Evolutionary conservation across 1,140 invertebrate species (phyloP).

Genomic region (Drosophila bocqueti): DNA sequence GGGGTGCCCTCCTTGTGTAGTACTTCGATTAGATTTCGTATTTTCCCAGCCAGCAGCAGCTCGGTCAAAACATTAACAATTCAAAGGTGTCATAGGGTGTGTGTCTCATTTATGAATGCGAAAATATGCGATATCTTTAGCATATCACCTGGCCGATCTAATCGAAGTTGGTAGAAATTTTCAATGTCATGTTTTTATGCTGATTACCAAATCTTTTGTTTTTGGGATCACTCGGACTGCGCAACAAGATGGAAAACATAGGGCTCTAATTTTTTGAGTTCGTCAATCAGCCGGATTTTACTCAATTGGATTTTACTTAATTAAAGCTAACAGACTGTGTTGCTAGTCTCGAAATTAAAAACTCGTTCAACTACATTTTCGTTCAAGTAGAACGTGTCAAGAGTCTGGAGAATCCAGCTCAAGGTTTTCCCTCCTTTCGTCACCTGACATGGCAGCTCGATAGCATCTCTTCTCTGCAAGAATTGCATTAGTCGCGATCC

Average conservation of each 20-base stretch:
- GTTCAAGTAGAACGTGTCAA: constrained; percentile 64
- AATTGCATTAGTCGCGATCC: constrained; percentile 33
- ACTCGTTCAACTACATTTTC: constrained; percentile 52
- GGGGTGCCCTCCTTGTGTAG: constrained; percentile 62
- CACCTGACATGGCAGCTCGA: constrained; percentile 11
- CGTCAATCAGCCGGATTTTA: background rate
- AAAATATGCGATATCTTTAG: constrained; percentile 34
- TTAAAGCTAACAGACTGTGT: background rate
- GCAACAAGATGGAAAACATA: constrained; percentile 26
- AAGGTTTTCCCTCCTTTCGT: constrained; percentile 37
- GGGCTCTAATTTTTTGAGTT: constrained; percentile 21
- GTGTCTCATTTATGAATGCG: constrained; percentile 35
- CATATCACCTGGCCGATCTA: constrained; percentile 46
- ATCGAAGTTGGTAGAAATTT: constrained; percentile 22
- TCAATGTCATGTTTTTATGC: constrained; percentile 39
- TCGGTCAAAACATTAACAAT: constrained; percentile 52
- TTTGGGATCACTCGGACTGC: constrained; percentile 25
- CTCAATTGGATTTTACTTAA: constrained; percentile 5
- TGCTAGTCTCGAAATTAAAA: constrained; percentile 33
- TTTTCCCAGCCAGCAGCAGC: constrained; percentile 23
- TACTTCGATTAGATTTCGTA: constrained; percentile 57
- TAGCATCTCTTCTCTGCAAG: constrained; percentile 11
- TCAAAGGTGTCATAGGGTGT: constrained; percentile 43
- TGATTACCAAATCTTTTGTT: constrained; percentile 41
- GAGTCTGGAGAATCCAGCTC: constrained; percentile 59